Percentiles rank a stretch among this genome's conserved stretches.
phyloP scores from a whole-genome alignment of 2,113 vertebrate species.

The Nerophis ophidion region DNA sequence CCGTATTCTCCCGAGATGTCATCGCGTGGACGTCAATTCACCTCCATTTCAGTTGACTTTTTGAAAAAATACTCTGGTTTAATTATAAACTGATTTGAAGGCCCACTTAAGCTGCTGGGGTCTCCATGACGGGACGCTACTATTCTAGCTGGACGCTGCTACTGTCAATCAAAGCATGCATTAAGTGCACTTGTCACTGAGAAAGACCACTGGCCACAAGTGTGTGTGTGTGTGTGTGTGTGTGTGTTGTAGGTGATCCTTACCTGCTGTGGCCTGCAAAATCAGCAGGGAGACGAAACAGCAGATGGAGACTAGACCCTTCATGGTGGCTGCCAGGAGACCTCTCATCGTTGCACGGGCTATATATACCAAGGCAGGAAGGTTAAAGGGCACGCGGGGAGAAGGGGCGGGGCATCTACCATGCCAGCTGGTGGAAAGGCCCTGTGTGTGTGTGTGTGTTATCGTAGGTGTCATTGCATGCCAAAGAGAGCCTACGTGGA shows the following conservation, averaged over 20 bases:
- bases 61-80: too few species aligned
- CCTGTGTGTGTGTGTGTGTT: conserved; percentile 30
- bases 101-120: too few species aligned
- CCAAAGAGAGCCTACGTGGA: conserved; percentile 30
- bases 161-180: too few species aligned
- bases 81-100: too few species aligned
- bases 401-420: conserved; percentile 43
- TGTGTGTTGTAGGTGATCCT: conserved; percentile 13
- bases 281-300: conserved; percentile 68
- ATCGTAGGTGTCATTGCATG: conserved; percentile 40
- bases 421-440: conserved; percentile 32
- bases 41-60: too few species aligned
- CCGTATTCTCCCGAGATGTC: background rate
- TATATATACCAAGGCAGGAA: conserved; percentile 70
- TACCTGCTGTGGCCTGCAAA: conserved; percentile 72
- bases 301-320: conserved; percentile 70
- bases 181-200: background rate
- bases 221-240: too few species aligned
- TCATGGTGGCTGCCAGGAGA: conserved; percentile 80
- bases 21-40: background rate
- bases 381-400: conserved; percentile 64
- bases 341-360: conserved; percentile 52
- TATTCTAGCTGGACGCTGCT: too few species aligned
- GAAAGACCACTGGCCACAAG: background rate
- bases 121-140: too few species aligned